Evolutionary conservation across 2,888 invertebrate genomes (phyloP).

Genomic region (Erebia palarica): DNA sequence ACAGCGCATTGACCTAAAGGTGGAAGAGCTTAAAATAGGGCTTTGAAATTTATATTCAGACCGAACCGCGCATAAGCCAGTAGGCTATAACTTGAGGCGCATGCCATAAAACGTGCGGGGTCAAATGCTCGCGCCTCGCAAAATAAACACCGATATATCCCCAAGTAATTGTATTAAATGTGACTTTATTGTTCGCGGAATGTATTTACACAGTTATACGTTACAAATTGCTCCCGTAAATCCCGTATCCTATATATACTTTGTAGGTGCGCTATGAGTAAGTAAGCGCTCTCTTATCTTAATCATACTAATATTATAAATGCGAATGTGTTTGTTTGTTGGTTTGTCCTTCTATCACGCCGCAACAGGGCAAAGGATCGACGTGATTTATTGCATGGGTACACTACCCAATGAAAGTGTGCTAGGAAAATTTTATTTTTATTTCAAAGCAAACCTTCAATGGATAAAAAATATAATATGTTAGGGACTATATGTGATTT

Average conservation of each 20-base stretch:
- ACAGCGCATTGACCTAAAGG: too few relatives aligned
- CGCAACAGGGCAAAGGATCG: too few relatives aligned
- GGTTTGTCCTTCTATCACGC: neutral
- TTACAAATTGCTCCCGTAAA: conserved; percentile 57
- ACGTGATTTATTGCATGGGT: too few relatives aligned
- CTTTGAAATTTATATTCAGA: too few relatives aligned
- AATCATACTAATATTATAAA: neutral
- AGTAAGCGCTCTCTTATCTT: neutral
- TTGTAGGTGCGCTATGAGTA: conserved; percentile 24
- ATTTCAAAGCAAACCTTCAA: too few relatives aligned
- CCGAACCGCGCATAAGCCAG: too few relatives aligned
- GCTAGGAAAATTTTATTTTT: too few relatives aligned
- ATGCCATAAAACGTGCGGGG: conserved; percentile 41
- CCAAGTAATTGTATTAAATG: conserved; percentile 77
- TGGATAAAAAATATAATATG: too few relatives aligned
- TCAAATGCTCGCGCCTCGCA: conserved; percentile 67
- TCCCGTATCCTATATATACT: conserved; percentile 43
- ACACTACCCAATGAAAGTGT: too few relatives aligned
- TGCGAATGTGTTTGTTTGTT: neutral
- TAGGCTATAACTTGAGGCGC: conserved; percentile 36
- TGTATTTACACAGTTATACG: conserved; percentile 63
- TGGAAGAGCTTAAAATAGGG: too few relatives aligned
- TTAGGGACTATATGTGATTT: too few relatives aligned
- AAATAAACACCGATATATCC: conserved; percentile 76
- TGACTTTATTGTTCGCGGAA: conserved; percentile 71